phyloP scores from a whole-genome alignment of 2,888 invertebrate genomes.

The Orchesellides sinensis region DNA sequence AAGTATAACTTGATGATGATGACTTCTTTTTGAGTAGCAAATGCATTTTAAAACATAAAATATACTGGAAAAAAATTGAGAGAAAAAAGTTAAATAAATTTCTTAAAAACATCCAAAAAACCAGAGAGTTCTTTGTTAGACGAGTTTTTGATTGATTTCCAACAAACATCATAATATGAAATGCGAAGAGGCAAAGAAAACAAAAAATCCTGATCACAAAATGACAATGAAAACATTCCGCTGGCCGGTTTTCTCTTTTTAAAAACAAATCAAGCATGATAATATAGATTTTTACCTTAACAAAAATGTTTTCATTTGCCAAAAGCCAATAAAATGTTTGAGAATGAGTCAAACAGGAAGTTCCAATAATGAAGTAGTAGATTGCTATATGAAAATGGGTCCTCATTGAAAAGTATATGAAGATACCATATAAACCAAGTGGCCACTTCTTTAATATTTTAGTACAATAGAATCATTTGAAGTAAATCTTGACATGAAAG shows the following conservation, averaged over 20 bases:
- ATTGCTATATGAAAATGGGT: not conserved
- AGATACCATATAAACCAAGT: not conserved
- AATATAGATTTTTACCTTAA: not conserved
- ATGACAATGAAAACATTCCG: conserved; percentile 1
- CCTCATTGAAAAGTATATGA: not conserved
- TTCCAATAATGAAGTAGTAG: too few relatives aligned
- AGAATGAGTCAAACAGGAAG: too few relatives aligned
- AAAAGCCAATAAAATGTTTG: too few relatives aligned
- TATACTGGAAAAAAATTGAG: conserved; percentile 58
- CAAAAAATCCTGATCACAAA: not conserved
- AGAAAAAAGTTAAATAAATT: conserved; percentile 65
- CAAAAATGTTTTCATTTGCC: too few relatives aligned
- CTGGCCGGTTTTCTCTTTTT: conserved; percentile 18
- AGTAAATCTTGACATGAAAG: too few relatives aligned
- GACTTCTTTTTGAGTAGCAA: conserved; percentile 62
- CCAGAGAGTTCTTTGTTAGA: not conserved
- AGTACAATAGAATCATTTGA: not conserved
- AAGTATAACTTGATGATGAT: conserved; percentile 38
- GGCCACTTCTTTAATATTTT: not conserved
- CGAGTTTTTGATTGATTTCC: too few relatives aligned
- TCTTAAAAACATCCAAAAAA: conserved; percentile 61
- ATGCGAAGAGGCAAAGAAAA: not conserved
- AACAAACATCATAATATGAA: not conserved
- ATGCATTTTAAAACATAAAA: conserved; percentile 57
- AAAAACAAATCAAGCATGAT: not conserved